Evolutionary conservation across 2,888 invertebrate genomes (phyloP), one percentile per base, ranked within the genome.

Genomic region (Odontothrips loti): DNA sequence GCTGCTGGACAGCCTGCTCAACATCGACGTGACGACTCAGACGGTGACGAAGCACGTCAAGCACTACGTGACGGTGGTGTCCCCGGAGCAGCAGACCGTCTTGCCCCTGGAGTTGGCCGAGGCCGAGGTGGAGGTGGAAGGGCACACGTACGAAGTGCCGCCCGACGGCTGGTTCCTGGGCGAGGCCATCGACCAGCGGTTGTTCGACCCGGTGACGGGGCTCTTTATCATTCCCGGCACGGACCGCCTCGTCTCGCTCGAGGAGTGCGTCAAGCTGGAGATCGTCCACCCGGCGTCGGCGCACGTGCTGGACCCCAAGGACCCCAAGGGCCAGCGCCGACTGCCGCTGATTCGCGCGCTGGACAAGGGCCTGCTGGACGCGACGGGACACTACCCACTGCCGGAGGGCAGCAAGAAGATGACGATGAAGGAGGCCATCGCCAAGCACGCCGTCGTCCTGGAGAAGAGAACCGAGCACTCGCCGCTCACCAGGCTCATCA

Each of bases 211-310:
- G 1, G 89, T 91, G 0, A 92, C 92, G 0, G 98, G 98, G 3
- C 88, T 95, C 58, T 96, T 98, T 85, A 92, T 93, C 23, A 94
- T 98, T 83, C 95, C 95, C 1, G 94, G 94, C 20, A 96, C 96
- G 10, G 96, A 96, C 86, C 90, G 95, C 84, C 88, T 94, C 81
- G 92, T 96, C 79, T 93, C 94, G 82, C 93, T 98, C 84, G 93
- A 95, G 86, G 97, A 97, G 87, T 96, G 97, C 84, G 90, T 98
- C 79, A 92, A 93, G 85, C 90, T 96, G 82, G 93, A 94, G 86
- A 92, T 98, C 43, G 94, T 98, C 79, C 94, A 97, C 87, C 91
- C 94, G 23, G 90, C 92, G 83, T 97, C 96, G 0, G 96, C 95
- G 20, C 88, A 91, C 81, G 95, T 97, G 0, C 87, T 95, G 47